Conservation (phyloP, 2,113 vertebrate species). For the Arizona elegans region DNA sequence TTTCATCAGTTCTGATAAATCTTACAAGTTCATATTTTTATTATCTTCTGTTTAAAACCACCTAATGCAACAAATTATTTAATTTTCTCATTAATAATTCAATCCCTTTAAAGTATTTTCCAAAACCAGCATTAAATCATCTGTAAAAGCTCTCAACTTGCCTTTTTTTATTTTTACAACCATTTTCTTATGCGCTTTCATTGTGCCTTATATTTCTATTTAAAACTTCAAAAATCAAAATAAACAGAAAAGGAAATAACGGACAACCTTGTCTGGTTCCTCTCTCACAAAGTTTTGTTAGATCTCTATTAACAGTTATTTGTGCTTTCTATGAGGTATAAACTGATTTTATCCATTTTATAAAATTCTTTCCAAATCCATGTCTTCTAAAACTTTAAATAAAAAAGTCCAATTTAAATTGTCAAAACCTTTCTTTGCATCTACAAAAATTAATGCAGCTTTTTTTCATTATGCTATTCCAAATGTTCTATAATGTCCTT, state of each 20-base stretch:
- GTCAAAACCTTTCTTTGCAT: not conserved
- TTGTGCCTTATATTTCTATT: not conserved
- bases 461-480: not conserved
- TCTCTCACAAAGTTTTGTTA: too few relatives aligned
- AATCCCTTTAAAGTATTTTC: not conserved
- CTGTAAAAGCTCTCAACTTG: not conserved
- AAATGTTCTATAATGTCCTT: not conserved
- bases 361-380: too few relatives aligned
- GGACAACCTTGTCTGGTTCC: too few relatives aligned
- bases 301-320: too few relatives aligned
- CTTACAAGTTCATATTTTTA: not conserved
- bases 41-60: not conserved
- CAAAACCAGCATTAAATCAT: not conserved
- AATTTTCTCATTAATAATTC: not conserved
- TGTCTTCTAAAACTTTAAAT: not conserved
- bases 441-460: not conserved
- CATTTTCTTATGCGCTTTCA: not conserved
- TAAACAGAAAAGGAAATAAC: too few relatives aligned
- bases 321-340: too few relatives aligned
- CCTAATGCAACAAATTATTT: not conserved
- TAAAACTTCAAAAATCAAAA: not conserved
- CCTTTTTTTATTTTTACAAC: not conserved
- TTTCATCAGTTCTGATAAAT: not conserved
- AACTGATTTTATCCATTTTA: too few relatives aligned
- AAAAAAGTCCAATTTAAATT: not conserved